These are phyloP conservation scores for Cerceris rybyensis DNA, from an alignment of 2,888 invertebrate species.

Conservation along the genomic window DNA sequence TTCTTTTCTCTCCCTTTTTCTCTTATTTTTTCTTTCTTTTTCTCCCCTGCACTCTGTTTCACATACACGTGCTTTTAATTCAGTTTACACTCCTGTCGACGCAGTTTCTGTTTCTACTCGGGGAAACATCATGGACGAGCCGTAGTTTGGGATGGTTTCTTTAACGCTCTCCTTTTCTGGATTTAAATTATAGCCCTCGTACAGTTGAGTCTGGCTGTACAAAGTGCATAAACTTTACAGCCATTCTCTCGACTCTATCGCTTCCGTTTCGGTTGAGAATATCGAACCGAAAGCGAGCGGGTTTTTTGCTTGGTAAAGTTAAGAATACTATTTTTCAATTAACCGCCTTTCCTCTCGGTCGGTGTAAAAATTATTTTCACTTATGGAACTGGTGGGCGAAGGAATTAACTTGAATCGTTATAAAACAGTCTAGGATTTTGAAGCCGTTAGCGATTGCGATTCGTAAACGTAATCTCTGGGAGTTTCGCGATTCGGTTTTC, in stretches of 20 bases:
- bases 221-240: not conserved
- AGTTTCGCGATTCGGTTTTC: too few species aligned
- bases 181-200: not conserved
- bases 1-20: not conserved
- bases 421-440: too few species aligned
- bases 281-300: not conserved
- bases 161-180: not conserved
- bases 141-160: not conserved
- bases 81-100: slow-evolving; percentile 18
- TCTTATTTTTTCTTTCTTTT: not conserved
- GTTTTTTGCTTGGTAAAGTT: not conserved
- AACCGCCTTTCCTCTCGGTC: not conserved
- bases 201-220: not conserved
- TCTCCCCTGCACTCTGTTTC: not conserved
- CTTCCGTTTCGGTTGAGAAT: not conserved
- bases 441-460: too few species aligned
- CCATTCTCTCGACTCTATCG: not conserved
- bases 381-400: not conserved
- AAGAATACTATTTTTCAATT: not conserved
- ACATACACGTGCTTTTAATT: slow-evolving; percentile 24
- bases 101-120: slow-evolving; percentile 10
- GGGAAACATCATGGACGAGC: not conserved
- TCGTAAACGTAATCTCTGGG: too few species aligned
- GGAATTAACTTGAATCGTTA: too few species aligned
- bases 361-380: not conserved